A percentile compares a stretch with the other conserved stretches of the same genome.
Conservation (phyloP, 2,888 invertebrate species). For the Orthonychiurus folsomi region DNA sequence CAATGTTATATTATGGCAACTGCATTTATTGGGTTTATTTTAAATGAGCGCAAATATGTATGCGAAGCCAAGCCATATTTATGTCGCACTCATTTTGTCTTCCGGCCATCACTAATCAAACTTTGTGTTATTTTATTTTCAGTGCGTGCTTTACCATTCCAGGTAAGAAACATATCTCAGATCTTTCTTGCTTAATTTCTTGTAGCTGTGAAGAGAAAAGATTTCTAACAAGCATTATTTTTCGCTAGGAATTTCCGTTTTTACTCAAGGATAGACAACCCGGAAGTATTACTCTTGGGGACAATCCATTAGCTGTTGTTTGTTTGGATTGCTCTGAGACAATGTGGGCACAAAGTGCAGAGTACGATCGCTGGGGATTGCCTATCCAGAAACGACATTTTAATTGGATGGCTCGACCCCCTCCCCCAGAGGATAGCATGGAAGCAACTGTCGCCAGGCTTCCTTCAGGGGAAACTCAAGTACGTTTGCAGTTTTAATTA, state of each 20-base stretch:
- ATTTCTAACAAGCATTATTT: neutral
- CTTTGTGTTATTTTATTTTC: too few species aligned
- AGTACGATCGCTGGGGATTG: slow-evolving; percentile 81
- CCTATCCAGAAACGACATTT: slow-evolving; percentile 84
- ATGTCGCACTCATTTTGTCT: too few species aligned
- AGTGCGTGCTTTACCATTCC: slow-evolving; percentile 75
- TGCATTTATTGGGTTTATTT: too few species aligned
- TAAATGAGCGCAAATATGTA: too few species aligned
- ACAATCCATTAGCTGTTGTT: slow-evolving; percentile 81
- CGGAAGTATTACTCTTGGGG: slow-evolving; percentile 72
- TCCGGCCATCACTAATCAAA: too few species aligned
- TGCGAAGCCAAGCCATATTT: too few species aligned
- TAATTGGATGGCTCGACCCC: slow-evolving; percentile 88
- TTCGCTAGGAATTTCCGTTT: slow-evolving; percentile 76
- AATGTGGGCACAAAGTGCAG: slow-evolving; percentile 77
- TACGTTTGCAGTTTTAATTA: slow-evolving; percentile 15
- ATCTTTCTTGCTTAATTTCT: neutral
- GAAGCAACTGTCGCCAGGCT: slow-evolving; percentile 53
- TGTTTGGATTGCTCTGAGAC: slow-evolving; percentile 90
- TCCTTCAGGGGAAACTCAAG: slow-evolving; percentile 64
- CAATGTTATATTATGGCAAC: too few species aligned
- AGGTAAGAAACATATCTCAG: slow-evolving; percentile 48
- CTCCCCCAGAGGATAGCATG: slow-evolving; percentile 78
- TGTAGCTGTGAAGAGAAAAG: neutral
- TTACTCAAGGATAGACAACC: slow-evolving; percentile 72